A percentile compares a stretch with the other conserved stretches of the same genome.
Evolutionary conservation across 30 jellyfish, hydroid and myxozoan genomes (phyloP).

Genomic region (Pelagia noctiluca): DNA sequence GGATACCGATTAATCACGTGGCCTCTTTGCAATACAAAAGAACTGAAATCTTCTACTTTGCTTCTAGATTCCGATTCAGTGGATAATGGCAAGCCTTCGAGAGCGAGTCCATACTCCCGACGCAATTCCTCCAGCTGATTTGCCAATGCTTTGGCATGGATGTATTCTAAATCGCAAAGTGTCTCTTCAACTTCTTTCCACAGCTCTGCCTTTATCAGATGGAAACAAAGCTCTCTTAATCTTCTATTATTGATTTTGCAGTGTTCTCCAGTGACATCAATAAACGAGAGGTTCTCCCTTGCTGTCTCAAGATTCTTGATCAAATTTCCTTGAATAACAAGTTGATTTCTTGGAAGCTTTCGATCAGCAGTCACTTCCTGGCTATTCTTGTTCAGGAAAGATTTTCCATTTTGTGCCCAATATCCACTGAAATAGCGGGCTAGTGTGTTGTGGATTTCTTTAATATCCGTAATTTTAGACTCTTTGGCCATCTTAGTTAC

Average conservation of each 20-base stretch:
- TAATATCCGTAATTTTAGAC: background rate
- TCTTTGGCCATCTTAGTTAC: background rate
- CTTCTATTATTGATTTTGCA: constrained; percentile 42
- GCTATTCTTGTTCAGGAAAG: constrained; percentile 5
- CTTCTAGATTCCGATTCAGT: background rate
- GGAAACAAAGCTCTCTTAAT: constrained; percentile 38
- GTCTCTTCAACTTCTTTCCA: constrained; percentile 28
- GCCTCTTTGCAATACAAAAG: constrained; percentile 52
- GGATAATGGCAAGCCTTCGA: background rate
- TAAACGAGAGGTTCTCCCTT: constrained; percentile 9
- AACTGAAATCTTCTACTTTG: constrained; percentile 35
- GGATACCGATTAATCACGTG: constrained; percentile 33
- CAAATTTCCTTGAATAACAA: constrained; percentile 48
- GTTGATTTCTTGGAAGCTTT: constrained; percentile 47
- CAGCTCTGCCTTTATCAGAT: constrained; percentile 39
- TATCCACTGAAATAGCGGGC: constrained; percentile 44
- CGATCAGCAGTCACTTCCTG: constrained; percentile 51
- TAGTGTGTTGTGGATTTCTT: constrained; percentile 20
- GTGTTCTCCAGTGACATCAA: background rate
- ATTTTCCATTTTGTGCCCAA: constrained; percentile 43
- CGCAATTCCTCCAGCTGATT: constrained; percentile 18
- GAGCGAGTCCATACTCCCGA: constrained; percentile 11
- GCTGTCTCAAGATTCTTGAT: constrained; percentile 3
- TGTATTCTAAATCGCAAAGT: constrained; percentile 29
- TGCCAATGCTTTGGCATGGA: constrained; percentile 21